Percentiles rank a stretch among this genome's conserved stretches.
Evolutionary conservation across 2,888 invertebrate species (phyloP).

Genomic region (Gnatocerus cornutus): DNA sequence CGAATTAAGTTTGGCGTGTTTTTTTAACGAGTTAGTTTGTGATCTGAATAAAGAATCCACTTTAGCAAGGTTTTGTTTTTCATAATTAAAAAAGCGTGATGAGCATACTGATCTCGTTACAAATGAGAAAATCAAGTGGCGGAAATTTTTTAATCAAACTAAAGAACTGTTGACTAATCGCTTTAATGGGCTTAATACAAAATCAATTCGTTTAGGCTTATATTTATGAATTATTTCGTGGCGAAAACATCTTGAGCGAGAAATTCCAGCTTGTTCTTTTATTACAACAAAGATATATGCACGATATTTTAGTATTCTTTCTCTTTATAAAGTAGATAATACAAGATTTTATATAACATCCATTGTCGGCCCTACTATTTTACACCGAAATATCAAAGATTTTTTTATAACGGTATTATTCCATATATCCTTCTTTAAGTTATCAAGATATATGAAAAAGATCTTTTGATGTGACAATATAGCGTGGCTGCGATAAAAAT

Average conservation of each 20-base stretch:
- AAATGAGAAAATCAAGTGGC: too few relatives aligned
- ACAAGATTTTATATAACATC: slow-evolving; percentile 7
- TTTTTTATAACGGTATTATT: slow-evolving; percentile 23
- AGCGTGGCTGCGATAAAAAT: too few relatives aligned
- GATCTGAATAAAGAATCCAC: slow-evolving; percentile 2
- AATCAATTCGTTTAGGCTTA: too few relatives aligned
- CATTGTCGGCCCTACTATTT: slow-evolving; percentile 19
- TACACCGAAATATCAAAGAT: slow-evolving; percentile 9
- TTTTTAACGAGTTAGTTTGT: not conserved
- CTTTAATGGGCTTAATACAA: too few relatives aligned
- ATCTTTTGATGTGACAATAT: too few relatives aligned
- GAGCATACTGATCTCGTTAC: not conserved
- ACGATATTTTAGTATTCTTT: not conserved
- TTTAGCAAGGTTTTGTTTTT: not conserved
- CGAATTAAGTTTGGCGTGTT: not conserved
- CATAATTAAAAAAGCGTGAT: slow-evolving; percentile 5
- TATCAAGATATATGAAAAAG: slow-evolving; percentile 11
- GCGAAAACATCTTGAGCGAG: not conserved
- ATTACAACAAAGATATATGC: slow-evolving; percentile 1
- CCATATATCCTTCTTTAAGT: slow-evolving; percentile 1
- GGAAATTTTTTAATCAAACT: too few relatives aligned
- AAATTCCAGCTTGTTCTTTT: slow-evolving; percentile 7
- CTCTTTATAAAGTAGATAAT: not conserved
- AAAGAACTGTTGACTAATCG: too few relatives aligned
- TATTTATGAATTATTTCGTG: not conserved